Evolutionary conservation across 2,797 vertebrate genomes (phyloP).

Genomic region (Lepilemur ruficaudatus): DNA sequence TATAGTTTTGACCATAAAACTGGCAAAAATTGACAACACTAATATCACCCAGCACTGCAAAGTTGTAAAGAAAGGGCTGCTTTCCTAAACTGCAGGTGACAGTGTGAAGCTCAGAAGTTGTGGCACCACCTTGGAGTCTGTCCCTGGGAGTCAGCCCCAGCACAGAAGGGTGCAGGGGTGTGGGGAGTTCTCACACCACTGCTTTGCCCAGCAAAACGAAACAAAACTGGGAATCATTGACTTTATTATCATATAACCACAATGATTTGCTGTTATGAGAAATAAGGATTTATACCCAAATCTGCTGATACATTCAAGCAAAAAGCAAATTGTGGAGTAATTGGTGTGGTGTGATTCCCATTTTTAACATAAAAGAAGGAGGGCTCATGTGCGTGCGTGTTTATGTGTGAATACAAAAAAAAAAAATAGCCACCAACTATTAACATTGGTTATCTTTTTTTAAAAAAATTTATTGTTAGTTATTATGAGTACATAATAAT

Average conservation of each 20-base stretch:
- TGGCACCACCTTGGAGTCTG: neutral
- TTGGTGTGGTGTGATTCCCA: neutral
- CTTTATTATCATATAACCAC: neutral
- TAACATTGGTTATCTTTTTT: neutral
- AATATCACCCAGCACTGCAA: neutral
- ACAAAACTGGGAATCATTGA: accelerated
- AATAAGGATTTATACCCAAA: neutral
- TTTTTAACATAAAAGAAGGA: neutral
- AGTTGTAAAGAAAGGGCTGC: neutral
- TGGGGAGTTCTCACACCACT: accelerated
- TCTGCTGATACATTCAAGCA: neutral
- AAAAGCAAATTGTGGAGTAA: neutral
- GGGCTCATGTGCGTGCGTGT: neutral
- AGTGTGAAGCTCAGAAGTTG: neutral
- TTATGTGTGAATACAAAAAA: neutral
- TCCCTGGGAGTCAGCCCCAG: neutral
- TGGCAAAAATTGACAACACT: neutral
- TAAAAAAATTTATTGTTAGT: neutral
- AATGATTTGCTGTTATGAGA: neutral
- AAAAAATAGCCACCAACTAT: neutral
- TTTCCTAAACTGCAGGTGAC: too few species aligned
- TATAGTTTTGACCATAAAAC: neutral
- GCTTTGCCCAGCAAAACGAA: neutral
- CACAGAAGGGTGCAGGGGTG: too few species aligned
- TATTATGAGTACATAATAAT: neutral